A percentile compares a stretch with the other conserved stretches of the same genome.
These are phyloP conservation scores for Oreocharis arfaki DNA, from an alignment of 2,113 vertebrate genomes.

Conservation along the genomic window DNA sequence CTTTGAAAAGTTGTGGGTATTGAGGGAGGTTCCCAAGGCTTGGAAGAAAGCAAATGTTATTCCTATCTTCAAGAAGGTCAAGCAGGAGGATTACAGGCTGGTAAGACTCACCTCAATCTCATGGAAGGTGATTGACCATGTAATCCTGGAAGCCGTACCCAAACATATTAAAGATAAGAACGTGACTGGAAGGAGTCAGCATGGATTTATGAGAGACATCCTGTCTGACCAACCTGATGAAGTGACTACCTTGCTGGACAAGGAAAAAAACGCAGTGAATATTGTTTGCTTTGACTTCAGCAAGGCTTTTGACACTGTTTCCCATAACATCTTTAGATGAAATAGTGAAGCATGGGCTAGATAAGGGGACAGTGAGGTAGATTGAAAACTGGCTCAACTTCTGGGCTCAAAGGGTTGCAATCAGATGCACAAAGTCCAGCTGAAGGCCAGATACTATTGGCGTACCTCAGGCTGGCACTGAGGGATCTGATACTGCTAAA, in stretches of 20 bases:
- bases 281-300: not conserved
- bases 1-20: not conserved
- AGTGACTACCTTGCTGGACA: not conserved
- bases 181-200: not conserved
- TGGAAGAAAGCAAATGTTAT: not conserved
- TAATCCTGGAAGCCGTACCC: not conserved
- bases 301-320: not conserved
- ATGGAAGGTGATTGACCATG: not conserved
- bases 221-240: not conserved
- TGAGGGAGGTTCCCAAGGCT: not conserved
- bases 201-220: not conserved
- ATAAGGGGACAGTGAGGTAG: not conserved
- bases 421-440: not conserved
- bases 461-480: not conserved
- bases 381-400: not conserved
- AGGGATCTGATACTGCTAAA: not conserved
- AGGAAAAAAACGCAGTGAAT: not conserved
- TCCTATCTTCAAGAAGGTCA: not conserved
- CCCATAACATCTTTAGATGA: not conserved
- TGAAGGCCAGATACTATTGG: not conserved
- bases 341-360: not conserved
- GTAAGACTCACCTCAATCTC: not conserved
- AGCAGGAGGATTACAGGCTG: not conserved
- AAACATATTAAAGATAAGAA: not conserved
- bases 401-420: not conserved